A percentile compares a stretch with the other conserved stretches of the same genome.
Conservation (phyloP, 2,113 vertebrate species). For the Tachysurus fulvidraco region DNA sequence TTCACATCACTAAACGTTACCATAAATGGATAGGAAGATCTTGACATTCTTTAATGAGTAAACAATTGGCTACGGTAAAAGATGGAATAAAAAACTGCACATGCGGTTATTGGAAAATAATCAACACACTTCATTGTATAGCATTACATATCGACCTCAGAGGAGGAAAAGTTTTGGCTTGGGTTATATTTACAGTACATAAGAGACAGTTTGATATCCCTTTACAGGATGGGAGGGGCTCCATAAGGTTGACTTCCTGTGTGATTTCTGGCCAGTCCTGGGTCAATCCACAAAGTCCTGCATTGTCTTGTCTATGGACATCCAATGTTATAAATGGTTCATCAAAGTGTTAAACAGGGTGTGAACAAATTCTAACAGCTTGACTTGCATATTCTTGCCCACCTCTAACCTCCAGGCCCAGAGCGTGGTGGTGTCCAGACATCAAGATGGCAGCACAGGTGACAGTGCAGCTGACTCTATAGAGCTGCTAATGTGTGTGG, state of each 20-base stretch:
- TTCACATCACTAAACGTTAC: background rate
- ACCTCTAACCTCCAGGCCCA: slow-evolving; percentile 69
- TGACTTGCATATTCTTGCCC: slow-evolving; percentile 58
- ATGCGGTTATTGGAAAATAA: background rate
- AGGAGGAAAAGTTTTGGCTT: background rate
- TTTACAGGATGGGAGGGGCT: background rate
- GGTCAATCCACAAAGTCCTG: background rate
- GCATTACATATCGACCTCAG: background rate
- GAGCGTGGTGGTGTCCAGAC: slow-evolving; percentile 71
- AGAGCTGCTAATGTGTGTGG: slow-evolving; percentile 52
- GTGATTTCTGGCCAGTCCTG: background rate
- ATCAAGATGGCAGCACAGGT: slow-evolving; percentile 79
- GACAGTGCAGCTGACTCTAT: slow-evolving; percentile 66
- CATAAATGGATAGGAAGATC: background rate
- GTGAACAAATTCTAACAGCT: slow-evolving; percentile 26
- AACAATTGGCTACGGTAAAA: background rate
- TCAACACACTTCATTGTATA: background rate
- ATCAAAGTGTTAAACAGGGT: background rate
- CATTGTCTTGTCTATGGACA: background rate
- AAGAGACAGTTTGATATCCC: background rate
- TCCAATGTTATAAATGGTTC: background rate
- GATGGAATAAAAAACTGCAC: background rate
- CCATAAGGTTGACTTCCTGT: background rate
- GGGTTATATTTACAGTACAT: background rate
- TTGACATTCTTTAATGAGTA: background rate